Percentiles rank a stretch among this genome's conserved stretches.
Evolutionary conservation across 2,113 vertebrate species (phyloP).

Genomic region (Sialia sialis): DNA sequence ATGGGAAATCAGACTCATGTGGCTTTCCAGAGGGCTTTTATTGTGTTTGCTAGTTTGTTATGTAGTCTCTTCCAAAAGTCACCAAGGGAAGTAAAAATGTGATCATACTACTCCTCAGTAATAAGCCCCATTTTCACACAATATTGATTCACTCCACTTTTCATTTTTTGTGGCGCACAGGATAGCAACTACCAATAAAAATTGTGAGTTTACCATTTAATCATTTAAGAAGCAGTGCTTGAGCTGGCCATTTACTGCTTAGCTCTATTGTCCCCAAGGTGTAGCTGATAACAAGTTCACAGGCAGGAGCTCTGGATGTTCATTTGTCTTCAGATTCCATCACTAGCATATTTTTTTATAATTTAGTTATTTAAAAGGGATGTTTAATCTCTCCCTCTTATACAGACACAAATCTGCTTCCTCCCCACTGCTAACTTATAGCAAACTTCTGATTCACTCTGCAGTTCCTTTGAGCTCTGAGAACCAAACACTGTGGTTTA

Average conservation of each 20-base stretch:
- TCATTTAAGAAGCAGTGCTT: neutral
- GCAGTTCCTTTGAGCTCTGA: constrained; percentile 38
- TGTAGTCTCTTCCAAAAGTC: neutral
- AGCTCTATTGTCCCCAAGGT: neutral
- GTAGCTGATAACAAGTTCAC: neutral
- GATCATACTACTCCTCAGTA: neutral
- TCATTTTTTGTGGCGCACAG: neutral
- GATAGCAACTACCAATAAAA: neutral
- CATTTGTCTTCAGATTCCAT: neutral
- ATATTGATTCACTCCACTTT: neutral
- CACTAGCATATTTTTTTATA: neutral
- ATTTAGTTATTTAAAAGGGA: neutral
- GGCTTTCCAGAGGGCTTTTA: neutral
- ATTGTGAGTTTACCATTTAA: neutral
- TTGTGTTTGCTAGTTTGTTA: neutral
- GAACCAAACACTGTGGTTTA: constrained; percentile 9
- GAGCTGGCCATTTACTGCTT: neutral
- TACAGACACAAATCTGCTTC: neutral
- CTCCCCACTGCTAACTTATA: neutral
- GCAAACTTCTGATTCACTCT: constrained; percentile 1
- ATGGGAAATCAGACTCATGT: constrained; percentile 21
- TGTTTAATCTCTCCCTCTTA: neutral
- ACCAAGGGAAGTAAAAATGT: neutral
- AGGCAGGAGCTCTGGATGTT: neutral
- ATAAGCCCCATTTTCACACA: neutral